Evolutionary conservation across 2,797 vertebrate genomes (phyloP).

Genomic region (Echiichthys vipera): DNA sequence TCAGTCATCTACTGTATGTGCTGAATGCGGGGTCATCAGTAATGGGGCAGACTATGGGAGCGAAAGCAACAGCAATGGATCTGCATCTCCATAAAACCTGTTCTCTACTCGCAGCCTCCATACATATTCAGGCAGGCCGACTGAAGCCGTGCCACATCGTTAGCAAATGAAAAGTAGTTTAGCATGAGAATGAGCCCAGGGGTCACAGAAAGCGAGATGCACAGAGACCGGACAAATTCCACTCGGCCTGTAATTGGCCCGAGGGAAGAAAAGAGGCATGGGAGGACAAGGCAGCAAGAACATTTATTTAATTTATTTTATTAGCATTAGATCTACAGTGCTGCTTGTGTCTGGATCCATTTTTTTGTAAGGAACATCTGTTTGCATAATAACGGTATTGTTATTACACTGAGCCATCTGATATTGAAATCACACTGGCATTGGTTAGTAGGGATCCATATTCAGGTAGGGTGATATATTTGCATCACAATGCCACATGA

Average conservation of each 20-base stretch:
- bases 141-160: slow-evolving; percentile 83
- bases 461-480: slow-evolving; percentile 48
- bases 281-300: slow-evolving; percentile 25
- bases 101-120: slow-evolving; percentile 54
- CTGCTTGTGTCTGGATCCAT: slow-evolving; percentile 26
- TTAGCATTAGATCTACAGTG: slow-evolving; percentile 39
- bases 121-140: slow-evolving; percentile 79
- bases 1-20: slow-evolving; percentile 30
- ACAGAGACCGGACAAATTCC: slow-evolving; percentile 66
- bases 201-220: slow-evolving; percentile 65
- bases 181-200: slow-evolving; percentile 80
- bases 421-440: slow-evolving; percentile 69
- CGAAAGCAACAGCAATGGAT: slow-evolving; percentile 55
- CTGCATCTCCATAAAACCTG: slow-evolving; percentile 78
- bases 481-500: slow-evolving; percentile 40
- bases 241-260: slow-evolving; percentile 59
- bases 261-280: slow-evolving; percentile 38
- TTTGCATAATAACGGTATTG: slow-evolving; percentile 71
- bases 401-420: slow-evolving; percentile 62
- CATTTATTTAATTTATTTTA: slow-evolving; percentile 57
- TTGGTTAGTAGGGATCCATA: slow-evolving; percentile 37
- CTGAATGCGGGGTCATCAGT: slow-evolving; percentile 64
- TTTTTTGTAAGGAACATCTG: slow-evolving; percentile 72
- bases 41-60: slow-evolving; percentile 60
- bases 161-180: slow-evolving; percentile 86